Evolutionary conservation across 2,113 vertebrate species (phyloP), one percentile per base, ranked within the genome.

Genomic region (Beaufortia kweichowensis): DNA sequence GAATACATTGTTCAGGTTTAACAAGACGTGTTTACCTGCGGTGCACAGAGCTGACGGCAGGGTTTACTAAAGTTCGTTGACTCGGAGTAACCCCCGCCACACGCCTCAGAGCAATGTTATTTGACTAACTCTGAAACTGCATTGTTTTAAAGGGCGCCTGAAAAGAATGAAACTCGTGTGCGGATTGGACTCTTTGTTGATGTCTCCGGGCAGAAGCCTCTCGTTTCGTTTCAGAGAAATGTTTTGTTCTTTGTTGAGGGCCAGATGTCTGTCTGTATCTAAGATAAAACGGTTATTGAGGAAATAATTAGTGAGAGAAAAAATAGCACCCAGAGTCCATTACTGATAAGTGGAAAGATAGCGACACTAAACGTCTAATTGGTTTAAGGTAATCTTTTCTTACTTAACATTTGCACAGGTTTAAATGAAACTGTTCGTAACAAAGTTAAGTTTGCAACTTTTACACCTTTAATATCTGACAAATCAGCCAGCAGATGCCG

Each of bases 21-120:
- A 17, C 39, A 72, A 8, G 14, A 21, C 23, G 48, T 72, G 29
- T 60, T 50, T 60, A 24, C 3, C 5, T 48, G 76, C 29, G 72
- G 65, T 63, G 60, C 17, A 14, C 59, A 6, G 53, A 11, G 31
- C 10, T 48, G 21, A 2, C 6, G 8, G 81, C 79, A 35, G 70
- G 79, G 89, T 83, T 91, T 88, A 91, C 86, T 86, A 15, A 28
- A 86, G 91, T 89, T 84, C 88, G 80, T 41, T 91, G 91, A 86
- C 87, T 17, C 82, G 4, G n/a, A 89, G 89, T 90, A 89, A 91
- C 88, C 87, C 75, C 73, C 1, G 26, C 14, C 77, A 29, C 69
- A 66, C 59, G 46, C 87, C 88, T 83, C n/a, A 76, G 68, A 72
- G 82, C 84, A 73, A 50, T 80, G 84, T 84, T 83, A 85, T 86